Percentiles rank a stretch among this genome's conserved stretches.
These are phyloP conservation scores for Eledona agricola DNA, from an alignment of 2,888 invertebrate species.

Conservation along the genomic window DNA sequence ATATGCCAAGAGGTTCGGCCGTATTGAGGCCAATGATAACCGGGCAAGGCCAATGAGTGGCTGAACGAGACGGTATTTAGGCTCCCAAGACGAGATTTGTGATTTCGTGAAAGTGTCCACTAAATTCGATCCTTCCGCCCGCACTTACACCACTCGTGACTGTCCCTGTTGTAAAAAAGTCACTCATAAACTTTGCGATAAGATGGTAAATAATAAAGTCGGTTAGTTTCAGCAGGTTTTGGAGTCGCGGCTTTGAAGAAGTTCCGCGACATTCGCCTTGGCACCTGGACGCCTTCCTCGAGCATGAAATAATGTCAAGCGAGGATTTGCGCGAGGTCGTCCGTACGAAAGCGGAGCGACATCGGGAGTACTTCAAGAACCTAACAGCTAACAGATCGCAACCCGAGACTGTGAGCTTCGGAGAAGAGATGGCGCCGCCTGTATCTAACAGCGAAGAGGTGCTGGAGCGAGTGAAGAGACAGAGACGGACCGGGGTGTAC, in stretches of 20 bases:
- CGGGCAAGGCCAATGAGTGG: slow-evolving; percentile 49
- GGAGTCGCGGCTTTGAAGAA: slow-evolving; percentile 54
- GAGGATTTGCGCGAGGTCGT: slow-evolving; percentile 50
- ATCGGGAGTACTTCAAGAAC: slow-evolving; percentile 52
- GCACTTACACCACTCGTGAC: too few relatives aligned
- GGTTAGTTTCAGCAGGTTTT: slow-evolving; percentile 57
- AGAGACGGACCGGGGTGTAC: slow-evolving; percentile 57
- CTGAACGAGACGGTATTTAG: slow-evolving; percentile 17
- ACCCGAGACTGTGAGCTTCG: neutral
- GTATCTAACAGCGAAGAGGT: slow-evolving; percentile 35
- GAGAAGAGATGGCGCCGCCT: slow-evolving; percentile 45
- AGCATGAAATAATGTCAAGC: slow-evolving; percentile 22
- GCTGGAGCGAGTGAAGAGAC: slow-evolving; percentile 43
- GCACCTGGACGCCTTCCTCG: slow-evolving; percentile 30
- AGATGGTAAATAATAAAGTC: slow-evolving; percentile 2
- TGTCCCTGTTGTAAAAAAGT: neutral
- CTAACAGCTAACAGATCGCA: too few relatives aligned
- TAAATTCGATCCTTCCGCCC: slow-evolving; percentile 2
- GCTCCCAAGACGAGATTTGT: slow-evolving; percentile 12
- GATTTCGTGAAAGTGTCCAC: slow-evolving; percentile 13
- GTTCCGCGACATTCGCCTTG: slow-evolving; percentile 49
- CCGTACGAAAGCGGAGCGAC: slow-evolving; percentile 54
- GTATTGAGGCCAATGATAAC: slow-evolving; percentile 60
- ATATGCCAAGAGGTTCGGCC: slow-evolving; percentile 50
- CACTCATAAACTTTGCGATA: slow-evolving; percentile 9